Conservation (phyloP, 2,113 vertebrate genomes). For the Sinocyclocheilus maitianheensis region DNA sequence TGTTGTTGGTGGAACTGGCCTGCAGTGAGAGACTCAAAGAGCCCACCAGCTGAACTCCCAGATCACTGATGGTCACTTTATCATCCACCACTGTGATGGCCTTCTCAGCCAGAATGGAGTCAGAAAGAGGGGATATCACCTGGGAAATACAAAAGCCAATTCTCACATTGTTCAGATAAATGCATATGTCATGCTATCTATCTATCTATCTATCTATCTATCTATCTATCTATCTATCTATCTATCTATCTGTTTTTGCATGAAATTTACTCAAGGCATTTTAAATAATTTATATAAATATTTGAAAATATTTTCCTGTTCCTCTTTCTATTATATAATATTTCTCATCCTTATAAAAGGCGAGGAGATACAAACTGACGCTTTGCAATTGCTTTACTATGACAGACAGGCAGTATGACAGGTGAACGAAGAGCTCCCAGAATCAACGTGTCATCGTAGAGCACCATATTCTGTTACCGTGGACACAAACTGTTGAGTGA, state of each 20-base stretch:
- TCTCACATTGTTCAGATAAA: not conserved
- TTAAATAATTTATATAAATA: not conserved
- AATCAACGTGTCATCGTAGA: constrained; percentile 64
- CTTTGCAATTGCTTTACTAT: constrained; percentile 60
- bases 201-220: no score
- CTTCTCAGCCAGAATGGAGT: constrained; percentile 96
- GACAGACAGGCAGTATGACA: constrained; percentile 68
- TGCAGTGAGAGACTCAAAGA: constrained; percentile 85
- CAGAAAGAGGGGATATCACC: constrained; percentile 93
- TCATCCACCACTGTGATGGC: constrained; percentile 92
- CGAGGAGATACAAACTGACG: constrained; percentile 17
- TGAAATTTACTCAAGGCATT: not conserved
- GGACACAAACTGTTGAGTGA: constrained; percentile 68
- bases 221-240: not conserved
- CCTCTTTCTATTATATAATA: not conserved
- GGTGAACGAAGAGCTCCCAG: constrained; percentile 69
- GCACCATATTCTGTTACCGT: constrained; percentile 65
- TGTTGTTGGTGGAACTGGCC: constrained; percentile 77
- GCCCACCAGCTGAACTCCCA: constrained; percentile 88
- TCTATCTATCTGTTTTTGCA: not conserved
- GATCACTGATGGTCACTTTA: constrained; percentile 88
- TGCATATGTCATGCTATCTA: not conserved
- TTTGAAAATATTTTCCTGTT: not conserved
- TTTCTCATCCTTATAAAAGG: not conserved
- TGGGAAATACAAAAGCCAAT: constrained; percentile 58